Percentiles rank a stretch among this genome's conserved stretches.
Conservation (phyloP, 2,113 vertebrate species). For the Triplophysa dalaica region DNA sequence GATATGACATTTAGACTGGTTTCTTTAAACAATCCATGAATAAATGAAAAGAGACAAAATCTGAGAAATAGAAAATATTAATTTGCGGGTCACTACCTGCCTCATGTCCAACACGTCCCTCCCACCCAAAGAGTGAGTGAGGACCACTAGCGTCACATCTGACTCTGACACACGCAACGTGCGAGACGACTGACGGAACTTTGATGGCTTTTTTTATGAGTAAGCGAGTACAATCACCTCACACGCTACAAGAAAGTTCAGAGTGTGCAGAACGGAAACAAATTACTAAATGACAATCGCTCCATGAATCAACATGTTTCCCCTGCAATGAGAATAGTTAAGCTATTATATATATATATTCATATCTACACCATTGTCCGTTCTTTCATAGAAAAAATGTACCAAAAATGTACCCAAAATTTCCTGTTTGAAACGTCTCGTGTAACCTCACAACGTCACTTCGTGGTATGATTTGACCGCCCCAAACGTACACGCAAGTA, state of each 20-base stretch:
- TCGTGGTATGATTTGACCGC: too few species aligned
- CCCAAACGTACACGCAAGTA: too few species aligned
- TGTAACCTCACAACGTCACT: too few species aligned
- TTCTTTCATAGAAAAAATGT: too few species aligned
- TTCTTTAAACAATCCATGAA: not conserved
- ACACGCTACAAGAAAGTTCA: constrained; percentile 70
- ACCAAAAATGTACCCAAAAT: too few species aligned
- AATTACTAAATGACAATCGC: constrained; percentile 65
- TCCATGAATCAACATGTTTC: constrained; percentile 47
- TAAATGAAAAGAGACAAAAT: not conserved
- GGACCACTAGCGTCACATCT: constrained; percentile 70
- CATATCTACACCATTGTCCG: too few species aligned
- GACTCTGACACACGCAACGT: constrained; percentile 74
- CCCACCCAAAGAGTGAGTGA: constrained; percentile 53
- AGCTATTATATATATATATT: too few species aligned
- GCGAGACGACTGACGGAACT: constrained; percentile 75
- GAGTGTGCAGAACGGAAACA: constrained; percentile 68
- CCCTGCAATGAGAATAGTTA: constrained; percentile 24
- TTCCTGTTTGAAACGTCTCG: too few species aligned
- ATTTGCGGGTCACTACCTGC: constrained; percentile 28
- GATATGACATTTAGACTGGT: not conserved
- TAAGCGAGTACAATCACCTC: constrained; percentile 72
- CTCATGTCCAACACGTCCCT: constrained; percentile 27
- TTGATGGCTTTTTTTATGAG: constrained; percentile 64
- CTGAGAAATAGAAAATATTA: not conserved